Evolutionary conservation across 2,797 vertebrate genomes (phyloP).

Genomic region (Neostethus bicornis): DNA sequence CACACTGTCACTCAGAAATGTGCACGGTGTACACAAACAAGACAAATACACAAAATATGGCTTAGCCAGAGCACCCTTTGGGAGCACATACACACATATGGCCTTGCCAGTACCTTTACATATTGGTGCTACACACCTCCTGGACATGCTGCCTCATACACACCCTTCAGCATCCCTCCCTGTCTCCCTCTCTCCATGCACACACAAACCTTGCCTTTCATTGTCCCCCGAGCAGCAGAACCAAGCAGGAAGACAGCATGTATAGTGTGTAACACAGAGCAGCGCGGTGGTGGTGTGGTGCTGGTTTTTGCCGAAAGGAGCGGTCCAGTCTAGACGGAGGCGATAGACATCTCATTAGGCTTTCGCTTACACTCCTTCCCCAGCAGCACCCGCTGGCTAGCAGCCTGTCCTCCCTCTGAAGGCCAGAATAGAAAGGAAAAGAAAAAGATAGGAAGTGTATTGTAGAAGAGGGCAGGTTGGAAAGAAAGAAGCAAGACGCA

Average conservation of each 20-base stretch:
- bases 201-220: conserved; percentile 55
- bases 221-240: conserved; percentile 54
- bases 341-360: conserved; percentile 84
- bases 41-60: conserved; percentile 39
- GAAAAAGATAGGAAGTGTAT: conserved; percentile 26
- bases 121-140: conserved; percentile 36
- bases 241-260: conserved; percentile 52
- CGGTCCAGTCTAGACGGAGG: conserved; percentile 79
- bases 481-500: conserved; percentile 20
- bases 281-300: conserved; percentile 36
- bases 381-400: conserved; percentile 64
- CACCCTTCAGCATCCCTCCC: conserved; percentile 26
- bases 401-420: conserved; percentile 70
- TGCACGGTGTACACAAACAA: conserved; percentile 54
- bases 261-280: conserved; percentile 63
- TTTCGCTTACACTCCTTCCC: conserved; percentile 61
- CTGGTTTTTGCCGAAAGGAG: conserved; percentile 62
- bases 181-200: conserved; percentile 1
- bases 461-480: conserved; percentile 25
- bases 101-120: conserved; percentile 32
- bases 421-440: conserved; percentile 47
- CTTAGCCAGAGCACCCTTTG: conserved; percentile 42
- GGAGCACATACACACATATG: conserved; percentile 31
- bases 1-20: conserved; percentile 69
- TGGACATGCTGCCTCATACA: conserved; percentile 34